Conservation (phyloP, 2,888 invertebrate genomes). For the Clostera curtula region DNA sequence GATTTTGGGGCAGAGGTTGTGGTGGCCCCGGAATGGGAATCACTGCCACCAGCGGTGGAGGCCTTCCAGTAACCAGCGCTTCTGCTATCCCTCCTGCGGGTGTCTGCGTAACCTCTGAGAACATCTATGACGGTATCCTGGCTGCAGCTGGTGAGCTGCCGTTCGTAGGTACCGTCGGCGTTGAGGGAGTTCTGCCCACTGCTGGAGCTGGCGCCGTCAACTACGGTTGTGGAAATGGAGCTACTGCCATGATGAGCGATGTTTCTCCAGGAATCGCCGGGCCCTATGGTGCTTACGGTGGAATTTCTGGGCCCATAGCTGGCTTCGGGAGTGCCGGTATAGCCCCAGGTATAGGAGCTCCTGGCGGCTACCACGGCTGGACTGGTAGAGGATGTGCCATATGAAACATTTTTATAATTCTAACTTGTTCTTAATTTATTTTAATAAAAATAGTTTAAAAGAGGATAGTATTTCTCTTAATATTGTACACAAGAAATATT, state of each 20-base stretch:
- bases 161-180: conserved; percentile 15
- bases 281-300: conserved; percentile 17
- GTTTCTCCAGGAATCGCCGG: conserved; percentile 13
- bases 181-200: conserved; percentile 14
- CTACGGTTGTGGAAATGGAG: conserved; percentile 18
- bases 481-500: no score
- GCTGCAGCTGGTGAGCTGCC: conserved; percentile 17
- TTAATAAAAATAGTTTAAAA: no score
- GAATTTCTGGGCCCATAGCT: neutral
- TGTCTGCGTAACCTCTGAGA: conserved; percentile 16
- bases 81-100: conserved; percentile 18
- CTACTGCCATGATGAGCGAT: conserved; percentile 19
- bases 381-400: no score
- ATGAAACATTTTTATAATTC: no score
- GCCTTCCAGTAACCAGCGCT: conserved; percentile 15
- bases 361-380: no score
- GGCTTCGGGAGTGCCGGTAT: neutral
- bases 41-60: conserved; percentile 16
- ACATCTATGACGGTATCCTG: conserved; percentile 16
- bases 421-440: no score
- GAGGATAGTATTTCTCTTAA: no score
- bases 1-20: neutral
- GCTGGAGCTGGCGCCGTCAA: conserved; percentile 17
- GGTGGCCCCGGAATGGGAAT: neutral
- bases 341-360: neutral